These are phyloP conservation scores for Lanius ludovicianus DNA, from an alignment of 2,113 vertebrate genomes.

Conservation along the genomic window DNA sequence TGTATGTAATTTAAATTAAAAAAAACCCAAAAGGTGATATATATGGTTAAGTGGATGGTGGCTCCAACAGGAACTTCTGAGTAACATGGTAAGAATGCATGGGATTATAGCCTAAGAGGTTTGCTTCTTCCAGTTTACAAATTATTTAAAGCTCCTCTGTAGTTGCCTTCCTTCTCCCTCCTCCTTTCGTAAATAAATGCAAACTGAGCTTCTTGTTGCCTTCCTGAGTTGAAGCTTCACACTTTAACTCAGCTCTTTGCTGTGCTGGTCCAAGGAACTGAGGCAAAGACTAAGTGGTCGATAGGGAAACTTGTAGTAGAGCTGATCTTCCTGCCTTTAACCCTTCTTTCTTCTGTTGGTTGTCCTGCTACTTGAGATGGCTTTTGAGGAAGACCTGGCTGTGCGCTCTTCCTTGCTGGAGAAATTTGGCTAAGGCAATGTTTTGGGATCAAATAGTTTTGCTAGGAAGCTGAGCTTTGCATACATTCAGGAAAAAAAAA, in stretches of 20 bases:
- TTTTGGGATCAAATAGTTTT: background rate
- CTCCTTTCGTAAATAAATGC: background rate
- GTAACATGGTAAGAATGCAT: background rate
- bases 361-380: background rate
- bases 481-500: background rate
- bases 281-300: background rate
- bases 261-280: background rate
- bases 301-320: background rate
- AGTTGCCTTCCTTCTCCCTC: background rate
- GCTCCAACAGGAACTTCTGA: background rate
- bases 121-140: background rate
- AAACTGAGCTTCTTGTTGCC: background rate
- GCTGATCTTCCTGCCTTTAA: background rate
- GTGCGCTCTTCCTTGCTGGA: background rate
- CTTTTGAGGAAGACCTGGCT: background rate
- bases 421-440: background rate
- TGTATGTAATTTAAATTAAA: background rate
- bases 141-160: background rate
- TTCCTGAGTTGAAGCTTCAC: background rate
- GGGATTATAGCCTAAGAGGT: background rate
- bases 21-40: background rate
- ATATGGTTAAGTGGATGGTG: background rate
- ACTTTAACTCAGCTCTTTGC: background rate
- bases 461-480: background rate
- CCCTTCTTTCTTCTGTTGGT: background rate